These are phyloP conservation scores for Rhagonycha fulva DNA, from an alignment of 2,888 invertebrate genomes.

Conservation along the genomic window DNA sequence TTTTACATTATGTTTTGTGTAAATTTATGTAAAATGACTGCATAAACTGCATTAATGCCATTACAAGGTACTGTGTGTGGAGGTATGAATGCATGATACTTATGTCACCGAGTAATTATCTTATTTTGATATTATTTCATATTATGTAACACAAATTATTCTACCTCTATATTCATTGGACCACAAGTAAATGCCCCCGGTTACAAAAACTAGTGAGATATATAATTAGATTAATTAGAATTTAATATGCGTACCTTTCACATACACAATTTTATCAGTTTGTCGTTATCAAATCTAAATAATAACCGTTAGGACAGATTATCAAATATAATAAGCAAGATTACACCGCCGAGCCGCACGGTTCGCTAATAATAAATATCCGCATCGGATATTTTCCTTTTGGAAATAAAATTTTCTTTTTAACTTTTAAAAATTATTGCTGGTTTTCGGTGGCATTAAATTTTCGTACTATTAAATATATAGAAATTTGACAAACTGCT, in stretches of 20 bases:
- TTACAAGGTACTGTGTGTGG: not conserved
- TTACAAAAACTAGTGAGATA: too few species aligned
- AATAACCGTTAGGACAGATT: not conserved
- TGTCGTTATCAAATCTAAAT: too few species aligned
- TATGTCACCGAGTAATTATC: not conserved
- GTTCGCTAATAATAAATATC: not conserved
- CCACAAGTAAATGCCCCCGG: not conserved
- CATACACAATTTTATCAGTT: too few species aligned
- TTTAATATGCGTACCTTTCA: too few species aligned
- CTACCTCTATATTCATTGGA: not conserved
- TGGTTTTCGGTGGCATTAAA: not conserved
- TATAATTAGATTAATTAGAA: too few species aligned
- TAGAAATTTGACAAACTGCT: not conserved
- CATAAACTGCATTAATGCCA: not conserved
- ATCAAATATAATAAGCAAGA: not conserved
- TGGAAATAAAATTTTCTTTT: not conserved
- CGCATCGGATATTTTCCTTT: not conserved
- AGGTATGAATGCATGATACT: not conserved
- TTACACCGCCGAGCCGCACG: not conserved
- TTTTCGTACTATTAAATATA: not conserved
- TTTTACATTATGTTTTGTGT: not conserved
- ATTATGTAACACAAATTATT: not conserved
- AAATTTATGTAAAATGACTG: not conserved
- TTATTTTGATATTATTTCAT: not conserved
- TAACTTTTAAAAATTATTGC: not conserved